Evolutionary conservation across 1,140 invertebrate genomes (phyloP).

Genomic region (Dufourea novaeangliae): DNA sequence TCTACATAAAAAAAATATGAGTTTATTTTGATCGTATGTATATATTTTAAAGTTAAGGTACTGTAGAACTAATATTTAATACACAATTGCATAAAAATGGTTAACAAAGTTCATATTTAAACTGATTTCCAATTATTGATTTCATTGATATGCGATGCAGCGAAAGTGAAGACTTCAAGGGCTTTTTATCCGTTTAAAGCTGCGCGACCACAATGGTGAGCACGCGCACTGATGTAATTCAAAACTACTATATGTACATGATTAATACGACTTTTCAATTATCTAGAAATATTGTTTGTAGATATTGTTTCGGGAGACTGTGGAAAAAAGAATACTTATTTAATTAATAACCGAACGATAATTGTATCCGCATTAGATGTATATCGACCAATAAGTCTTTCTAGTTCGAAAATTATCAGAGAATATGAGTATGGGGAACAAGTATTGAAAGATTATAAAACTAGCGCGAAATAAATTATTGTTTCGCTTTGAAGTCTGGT

Average conservation of each 20-base stretch:
- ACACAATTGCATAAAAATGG: constrained; percentile 29
- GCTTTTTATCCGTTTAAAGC: constrained; percentile 19
- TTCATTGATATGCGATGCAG: constrained; percentile 32
- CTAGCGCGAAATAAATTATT: neutral
- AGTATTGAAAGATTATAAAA: neutral
- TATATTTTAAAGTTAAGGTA: neutral
- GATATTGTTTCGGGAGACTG: neutral
- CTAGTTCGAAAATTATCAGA: neutral
- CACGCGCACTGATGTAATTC: neutral
- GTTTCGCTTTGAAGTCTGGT: neutral
- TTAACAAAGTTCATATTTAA: constrained; percentile 17
- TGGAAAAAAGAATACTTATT: neutral
- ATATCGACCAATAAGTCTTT: neutral
- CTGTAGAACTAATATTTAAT: neutral
- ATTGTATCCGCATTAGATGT: too few relatives aligned
- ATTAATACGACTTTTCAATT: neutral
- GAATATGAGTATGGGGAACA: neutral
- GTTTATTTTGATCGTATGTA: neutral
- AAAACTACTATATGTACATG: neutral
- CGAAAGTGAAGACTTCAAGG: neutral
- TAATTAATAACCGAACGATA: neutral
- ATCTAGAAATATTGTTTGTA: neutral
- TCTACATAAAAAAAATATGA: neutral
- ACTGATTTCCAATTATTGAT: constrained; percentile 36
- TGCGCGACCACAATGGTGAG: neutral